A percentile compares a stretch with the other conserved stretches of the same genome.
Evolutionary conservation across 2,888 invertebrate genomes (phyloP).

Genomic region (Lumbricus terrestris): DNA sequence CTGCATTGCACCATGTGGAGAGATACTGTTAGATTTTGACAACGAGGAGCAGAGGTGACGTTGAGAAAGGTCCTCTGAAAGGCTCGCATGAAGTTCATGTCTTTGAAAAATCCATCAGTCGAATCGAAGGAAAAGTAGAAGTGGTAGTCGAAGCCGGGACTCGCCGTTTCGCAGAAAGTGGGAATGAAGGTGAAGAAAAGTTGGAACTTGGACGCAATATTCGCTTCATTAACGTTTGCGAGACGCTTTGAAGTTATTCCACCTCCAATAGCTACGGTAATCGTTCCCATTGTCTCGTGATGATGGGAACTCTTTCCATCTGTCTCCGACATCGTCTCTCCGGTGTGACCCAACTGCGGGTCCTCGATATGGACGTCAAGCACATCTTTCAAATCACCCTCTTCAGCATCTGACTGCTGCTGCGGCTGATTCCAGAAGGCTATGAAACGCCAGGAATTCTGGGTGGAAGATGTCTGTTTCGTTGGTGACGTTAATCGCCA

Average conservation of each 20-base stretch:
- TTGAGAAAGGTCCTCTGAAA: slow-evolving; percentile 18
- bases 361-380: slow-evolving; percentile 22
- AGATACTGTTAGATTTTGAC: too few relatives aligned
- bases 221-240: neutral
- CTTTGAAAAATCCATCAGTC: slow-evolving; percentile 22
- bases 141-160: slow-evolving; percentile 26
- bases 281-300: neutral
- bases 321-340: neutral
- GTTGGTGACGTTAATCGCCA: neutral
- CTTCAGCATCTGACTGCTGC: neutral
- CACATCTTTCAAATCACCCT: neutral
- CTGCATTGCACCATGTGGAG: slow-evolving; percentile 35
- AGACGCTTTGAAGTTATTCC: slow-evolving; percentile 32
- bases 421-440: neutral
- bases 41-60: too few relatives aligned
- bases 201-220: slow-evolving; percentile 24
- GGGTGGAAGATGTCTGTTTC: neutral
- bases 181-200: slow-evolving; percentile 34
- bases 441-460: neutral
- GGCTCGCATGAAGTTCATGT: neutral
- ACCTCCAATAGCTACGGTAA: slow-evolving; percentile 32
- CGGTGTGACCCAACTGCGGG: slow-evolving; percentile 15
- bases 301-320: neutral
- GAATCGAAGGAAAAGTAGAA: slow-evolving; percentile 33
- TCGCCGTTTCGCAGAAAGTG: slow-evolving; percentile 32